These are phyloP conservation scores for Acleris cristana DNA, from an alignment of 2,888 invertebrate species.

Conservation along the genomic window DNA sequence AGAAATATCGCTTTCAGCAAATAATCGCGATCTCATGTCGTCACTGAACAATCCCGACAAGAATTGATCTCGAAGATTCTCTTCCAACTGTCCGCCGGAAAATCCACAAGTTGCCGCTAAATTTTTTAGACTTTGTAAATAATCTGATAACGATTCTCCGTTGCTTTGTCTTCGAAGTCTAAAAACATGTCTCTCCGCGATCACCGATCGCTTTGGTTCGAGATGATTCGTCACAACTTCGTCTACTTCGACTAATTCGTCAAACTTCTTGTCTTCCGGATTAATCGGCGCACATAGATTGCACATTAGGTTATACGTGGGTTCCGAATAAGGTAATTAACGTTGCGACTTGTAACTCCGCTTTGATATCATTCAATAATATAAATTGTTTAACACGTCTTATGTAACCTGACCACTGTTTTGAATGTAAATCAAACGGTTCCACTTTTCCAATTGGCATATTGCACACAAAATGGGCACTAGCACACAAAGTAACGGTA, in stretches of 20 bases:
- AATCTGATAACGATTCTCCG: too few relatives aligned
- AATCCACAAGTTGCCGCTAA: too few relatives aligned
- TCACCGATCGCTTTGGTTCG: neutral
- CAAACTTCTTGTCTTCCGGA: conserved; percentile 3
- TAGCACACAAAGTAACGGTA: too few relatives aligned
- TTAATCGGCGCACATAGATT: conserved; percentile 26
- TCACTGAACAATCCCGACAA: neutral
- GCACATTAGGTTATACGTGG: conserved; percentile 36
- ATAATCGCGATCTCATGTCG: neutral
- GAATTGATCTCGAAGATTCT: neutral
- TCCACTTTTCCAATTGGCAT: conserved; percentile 3
- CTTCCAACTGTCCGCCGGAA: neutral
- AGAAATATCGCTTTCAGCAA: neutral
- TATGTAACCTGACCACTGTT: neutral
- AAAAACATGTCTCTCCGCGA: too few relatives aligned
- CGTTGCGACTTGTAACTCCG: conserved; percentile 27
- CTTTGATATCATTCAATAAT: conserved; percentile 25
- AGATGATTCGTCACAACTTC: conserved; percentile 1
- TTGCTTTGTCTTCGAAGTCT: too few relatives aligned
- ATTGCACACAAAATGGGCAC: too few relatives aligned
- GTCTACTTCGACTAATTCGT: neutral
- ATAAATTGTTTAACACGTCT: conserved; percentile 33
- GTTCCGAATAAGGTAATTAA: conserved; percentile 32
- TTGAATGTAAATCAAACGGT: conserved; percentile 1
- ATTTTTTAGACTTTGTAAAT: too few relatives aligned